phyloP scores from a whole-genome alignment of 2,888 invertebrate species.

The Dione vanillae region DNA sequence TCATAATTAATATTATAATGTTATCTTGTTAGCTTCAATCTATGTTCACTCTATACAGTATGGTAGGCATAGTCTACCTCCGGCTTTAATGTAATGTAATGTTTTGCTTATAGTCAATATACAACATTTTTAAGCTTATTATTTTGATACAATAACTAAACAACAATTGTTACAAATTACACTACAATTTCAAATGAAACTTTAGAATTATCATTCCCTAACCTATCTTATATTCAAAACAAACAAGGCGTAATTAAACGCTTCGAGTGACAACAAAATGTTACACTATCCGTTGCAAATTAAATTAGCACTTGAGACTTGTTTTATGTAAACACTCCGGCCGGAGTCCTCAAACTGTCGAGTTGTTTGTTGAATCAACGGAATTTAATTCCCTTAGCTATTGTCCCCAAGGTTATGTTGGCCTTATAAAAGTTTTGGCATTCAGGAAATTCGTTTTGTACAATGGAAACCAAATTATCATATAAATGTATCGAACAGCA shows the following conservation, averaged over 20 bases:
- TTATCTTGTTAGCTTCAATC: no score
- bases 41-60: no score
- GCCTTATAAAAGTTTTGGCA: conserved; percentile 35
- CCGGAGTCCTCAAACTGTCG: conserved; percentile 37
- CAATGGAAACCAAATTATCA: conserved; percentile 51
- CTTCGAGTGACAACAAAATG: conserved; percentile 45
- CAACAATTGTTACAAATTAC: not conserved
- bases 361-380: conserved; percentile 46
- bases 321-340: conserved; percentile 42
- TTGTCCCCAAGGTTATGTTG: conserved; percentile 38
- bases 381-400: conserved; percentile 45
- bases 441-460: conserved; percentile 37
- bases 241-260: conserved; percentile 36
- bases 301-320: conserved; percentile 40
- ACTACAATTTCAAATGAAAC: not conserved
- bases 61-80: no score
- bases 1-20: no score
- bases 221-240: conserved; percentile 24
- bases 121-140: no score
- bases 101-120: no score
- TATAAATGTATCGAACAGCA: conserved; percentile 56
- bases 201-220: not conserved
- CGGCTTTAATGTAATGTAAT: no score
- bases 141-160: no score
- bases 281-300: conserved; percentile 38